A percentile compares a stretch with the other conserved stretches of the same genome.
phyloP scores from a whole-genome alignment of 2,888 invertebrate genomes.

The Campaea margaritaria region DNA sequence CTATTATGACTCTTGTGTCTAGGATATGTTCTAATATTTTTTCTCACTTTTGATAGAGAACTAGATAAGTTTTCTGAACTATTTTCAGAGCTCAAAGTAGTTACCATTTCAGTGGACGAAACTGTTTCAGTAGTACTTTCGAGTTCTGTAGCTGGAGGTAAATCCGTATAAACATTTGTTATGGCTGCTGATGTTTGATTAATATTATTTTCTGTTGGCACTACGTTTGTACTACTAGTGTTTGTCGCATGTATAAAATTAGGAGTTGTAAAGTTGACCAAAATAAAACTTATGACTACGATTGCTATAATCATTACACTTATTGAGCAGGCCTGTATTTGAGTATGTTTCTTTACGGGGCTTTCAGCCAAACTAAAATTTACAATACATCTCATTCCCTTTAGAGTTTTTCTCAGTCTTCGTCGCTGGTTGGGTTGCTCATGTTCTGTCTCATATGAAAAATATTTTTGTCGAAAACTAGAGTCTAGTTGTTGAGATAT shows the following conservation, averaged over 20 bases:
- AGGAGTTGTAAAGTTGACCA: constrained; percentile 80
- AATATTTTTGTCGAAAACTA: constrained; percentile 72
- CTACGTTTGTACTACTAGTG: constrained; percentile 74
- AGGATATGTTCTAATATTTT: constrained; percentile 77
- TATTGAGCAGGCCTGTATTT: constrained; percentile 83
- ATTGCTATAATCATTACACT: constrained; percentile 83
- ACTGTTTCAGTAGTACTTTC: constrained; percentile 49
- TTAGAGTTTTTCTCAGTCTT: constrained; percentile 77
- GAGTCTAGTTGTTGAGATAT: constrained; percentile 77
- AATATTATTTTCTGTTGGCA: constrained; percentile 71
- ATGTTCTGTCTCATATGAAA: constrained; percentile 66
- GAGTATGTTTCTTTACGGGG: constrained; percentile 77
- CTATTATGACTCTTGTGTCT: constrained; percentile 60
- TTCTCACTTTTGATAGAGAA: constrained; percentile 72
- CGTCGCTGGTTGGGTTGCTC: constrained; percentile 57
- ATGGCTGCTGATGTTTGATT: constrained; percentile 68
- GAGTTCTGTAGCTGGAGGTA: constrained; percentile 45
- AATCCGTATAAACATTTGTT: constrained; percentile 58
- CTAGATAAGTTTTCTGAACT: constrained; percentile 55
- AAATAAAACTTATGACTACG: constrained; percentile 79
- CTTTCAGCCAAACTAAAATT: constrained; percentile 76
- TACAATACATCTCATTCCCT: constrained; percentile 78
- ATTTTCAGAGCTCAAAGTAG: constrained; percentile 53
- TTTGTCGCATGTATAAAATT: constrained; percentile 68
- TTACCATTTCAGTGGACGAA: constrained; percentile 52